A percentile compares a stretch with the other conserved stretches of the same genome.
phyloP scores from a whole-genome alignment of 2,888 invertebrate genomes.

The Dryococelus australis region DNA sequence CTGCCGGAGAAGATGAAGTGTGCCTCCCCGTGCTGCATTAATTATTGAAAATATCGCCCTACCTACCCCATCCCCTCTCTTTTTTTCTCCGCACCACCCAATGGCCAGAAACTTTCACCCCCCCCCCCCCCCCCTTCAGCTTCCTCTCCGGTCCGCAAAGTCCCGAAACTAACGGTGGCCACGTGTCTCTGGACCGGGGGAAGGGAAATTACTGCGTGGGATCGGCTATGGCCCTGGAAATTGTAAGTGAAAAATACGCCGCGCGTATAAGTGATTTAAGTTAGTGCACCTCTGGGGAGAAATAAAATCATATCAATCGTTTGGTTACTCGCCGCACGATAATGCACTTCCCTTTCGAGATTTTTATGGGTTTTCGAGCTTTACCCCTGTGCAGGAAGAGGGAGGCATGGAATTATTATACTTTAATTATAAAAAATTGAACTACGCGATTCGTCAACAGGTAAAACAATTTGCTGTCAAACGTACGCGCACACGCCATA shows the following conservation, averaged over 20 bases:
- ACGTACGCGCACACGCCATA: no score
- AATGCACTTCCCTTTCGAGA: neutral
- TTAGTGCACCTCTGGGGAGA: neutral
- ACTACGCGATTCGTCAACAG: no score
- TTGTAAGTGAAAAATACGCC: neutral
- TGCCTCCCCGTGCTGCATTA: constrained; percentile 12
- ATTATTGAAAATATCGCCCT: neutral
- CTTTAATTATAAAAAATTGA: no score
- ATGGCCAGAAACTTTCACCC: neutral
- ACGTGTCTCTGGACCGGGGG: neutral
- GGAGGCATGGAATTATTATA: no score
- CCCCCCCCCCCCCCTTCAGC: neutral
- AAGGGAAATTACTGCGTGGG: neutral
- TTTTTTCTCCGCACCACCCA: no score
- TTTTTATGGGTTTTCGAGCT: no score
- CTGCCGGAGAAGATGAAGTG: constrained; percentile 39
- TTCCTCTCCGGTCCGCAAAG: neutral
- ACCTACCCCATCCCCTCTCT: no score
- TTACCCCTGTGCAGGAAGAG: no score
- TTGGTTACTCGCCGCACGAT: neutral
- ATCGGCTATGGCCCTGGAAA: neutral
- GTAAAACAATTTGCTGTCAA: no score
- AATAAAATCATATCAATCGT: neutral
- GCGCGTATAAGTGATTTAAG: neutral
- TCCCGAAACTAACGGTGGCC: neutral